Evolutionary conservation across 2,888 invertebrate species (phyloP).

Genomic region (Eupsilia transversa): DNA sequence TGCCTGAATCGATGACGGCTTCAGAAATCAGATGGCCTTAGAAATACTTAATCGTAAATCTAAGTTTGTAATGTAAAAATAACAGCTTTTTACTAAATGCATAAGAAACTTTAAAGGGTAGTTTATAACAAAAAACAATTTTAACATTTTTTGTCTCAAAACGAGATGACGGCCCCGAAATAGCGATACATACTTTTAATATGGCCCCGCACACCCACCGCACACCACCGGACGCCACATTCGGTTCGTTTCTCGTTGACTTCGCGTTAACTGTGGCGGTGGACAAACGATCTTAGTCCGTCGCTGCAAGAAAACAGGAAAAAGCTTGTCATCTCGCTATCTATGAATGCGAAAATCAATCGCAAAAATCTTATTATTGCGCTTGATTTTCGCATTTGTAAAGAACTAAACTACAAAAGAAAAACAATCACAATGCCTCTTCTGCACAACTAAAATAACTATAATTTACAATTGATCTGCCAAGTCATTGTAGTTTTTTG

Average conservation of each 20-base stretch:
- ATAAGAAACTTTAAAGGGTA: too few species aligned
- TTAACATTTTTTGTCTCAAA: too few species aligned
- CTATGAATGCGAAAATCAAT: neutral
- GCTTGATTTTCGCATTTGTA: neutral
- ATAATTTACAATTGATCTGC: slow-evolving; percentile 12
- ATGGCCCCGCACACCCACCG: too few species aligned
- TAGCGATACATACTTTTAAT: too few species aligned
- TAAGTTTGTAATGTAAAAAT: too few species aligned
- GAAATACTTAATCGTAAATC: neutral
- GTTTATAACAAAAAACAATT: too few species aligned
- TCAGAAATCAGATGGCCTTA: neutral
- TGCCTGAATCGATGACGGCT: neutral
- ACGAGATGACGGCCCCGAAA: too few species aligned
- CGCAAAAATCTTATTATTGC: neutral
- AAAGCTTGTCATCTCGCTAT: slow-evolving; percentile 3
- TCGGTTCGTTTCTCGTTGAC: too few species aligned
- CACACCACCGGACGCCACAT: too few species aligned
- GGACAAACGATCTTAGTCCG: neutral
- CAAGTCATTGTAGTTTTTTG: slow-evolving; percentile 10
- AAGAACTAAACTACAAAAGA: neutral
- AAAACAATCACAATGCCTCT: slow-evolving; percentile 1
- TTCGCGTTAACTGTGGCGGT: too few species aligned
- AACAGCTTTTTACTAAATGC: too few species aligned
- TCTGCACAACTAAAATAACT: neutral
- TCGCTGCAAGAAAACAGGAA: neutral